phyloP scores from a whole-genome alignment of 2,113 vertebrate genomes.

The Dissostichus mawsoni region DNA sequence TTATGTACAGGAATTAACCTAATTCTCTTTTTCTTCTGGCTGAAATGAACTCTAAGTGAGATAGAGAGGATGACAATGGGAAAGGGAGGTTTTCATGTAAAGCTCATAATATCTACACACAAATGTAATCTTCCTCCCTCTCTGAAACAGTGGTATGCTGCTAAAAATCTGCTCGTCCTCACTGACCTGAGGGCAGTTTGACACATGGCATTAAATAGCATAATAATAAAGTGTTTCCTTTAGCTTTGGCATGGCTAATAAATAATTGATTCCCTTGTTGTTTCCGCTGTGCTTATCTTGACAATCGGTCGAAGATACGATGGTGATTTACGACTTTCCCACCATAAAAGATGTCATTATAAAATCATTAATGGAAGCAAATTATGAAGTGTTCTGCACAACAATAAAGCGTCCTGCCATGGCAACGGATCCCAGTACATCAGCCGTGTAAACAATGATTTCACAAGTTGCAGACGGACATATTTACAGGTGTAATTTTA shows the following conservation, averaged over 20 bases:
- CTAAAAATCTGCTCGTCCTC: constrained; percentile 25
- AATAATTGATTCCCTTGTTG: constrained; percentile 29
- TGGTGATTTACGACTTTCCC: not conserved
- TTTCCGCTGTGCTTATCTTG: constrained; percentile 23
- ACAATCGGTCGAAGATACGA: constrained; percentile 3
- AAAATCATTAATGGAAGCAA: not conserved
- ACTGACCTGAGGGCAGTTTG: constrained; percentile 33
- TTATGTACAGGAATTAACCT: constrained; percentile 53
- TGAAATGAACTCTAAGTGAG: not conserved
- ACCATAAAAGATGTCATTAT: constrained; percentile 13
- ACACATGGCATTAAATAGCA: constrained; percentile 11
- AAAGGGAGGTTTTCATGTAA: constrained; percentile 5
- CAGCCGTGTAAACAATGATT: constrained; percentile 33
- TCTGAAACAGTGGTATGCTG: constrained; percentile 1
- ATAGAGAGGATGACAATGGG: constrained; percentile 1
- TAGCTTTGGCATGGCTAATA: constrained; percentile 51
- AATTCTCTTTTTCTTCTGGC: too few relatives aligned
- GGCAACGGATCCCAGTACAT: not conserved
- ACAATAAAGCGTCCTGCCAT: not conserved
- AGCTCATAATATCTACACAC: constrained; percentile 11
- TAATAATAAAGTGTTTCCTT: constrained; percentile 18
- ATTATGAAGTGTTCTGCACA: not conserved
- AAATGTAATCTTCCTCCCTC: not conserved
- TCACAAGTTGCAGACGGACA: constrained; percentile 14
- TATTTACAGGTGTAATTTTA: not conserved